phyloP scores from a whole-genome alignment of 2,888 invertebrate genomes.

The Erpobdella octoculata region DNA sequence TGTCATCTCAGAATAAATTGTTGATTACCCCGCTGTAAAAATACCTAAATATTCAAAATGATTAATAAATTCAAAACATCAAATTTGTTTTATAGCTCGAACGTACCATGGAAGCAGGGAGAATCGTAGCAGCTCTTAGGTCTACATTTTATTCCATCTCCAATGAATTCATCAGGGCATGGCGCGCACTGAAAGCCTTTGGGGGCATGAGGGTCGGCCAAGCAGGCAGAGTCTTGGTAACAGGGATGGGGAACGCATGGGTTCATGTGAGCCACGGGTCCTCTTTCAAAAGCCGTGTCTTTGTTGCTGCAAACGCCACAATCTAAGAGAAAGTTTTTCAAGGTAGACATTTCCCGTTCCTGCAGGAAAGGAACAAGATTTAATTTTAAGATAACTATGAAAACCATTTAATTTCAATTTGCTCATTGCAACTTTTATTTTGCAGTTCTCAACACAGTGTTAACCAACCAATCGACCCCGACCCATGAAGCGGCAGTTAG shows the following conservation, averaged over 20 bases:
- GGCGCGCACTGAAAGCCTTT: slow-evolving; percentile 64
- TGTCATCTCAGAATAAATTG: no score
- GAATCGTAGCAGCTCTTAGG: slow-evolving; percentile 30
- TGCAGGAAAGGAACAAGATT: no score
- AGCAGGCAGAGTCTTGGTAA: slow-evolving; percentile 38
- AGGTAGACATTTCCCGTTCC: neutral
- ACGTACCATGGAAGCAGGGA: slow-evolving; percentile 33
- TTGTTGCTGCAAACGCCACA: neutral
- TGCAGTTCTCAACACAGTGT: no score
- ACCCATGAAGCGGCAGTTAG: no score
- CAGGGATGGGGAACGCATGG: slow-evolving; percentile 43
- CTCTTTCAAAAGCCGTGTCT: neutral
- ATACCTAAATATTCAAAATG: neutral
- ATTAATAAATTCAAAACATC: no score
- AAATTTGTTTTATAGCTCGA: no score
- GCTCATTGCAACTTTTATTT: no score
- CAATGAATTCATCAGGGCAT: slow-evolving; percentile 65
- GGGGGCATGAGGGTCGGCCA: neutral
- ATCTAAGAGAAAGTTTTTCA: neutral
- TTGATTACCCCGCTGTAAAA: neutral
- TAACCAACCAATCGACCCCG: no score
- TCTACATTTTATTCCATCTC: slow-evolving; percentile 60
- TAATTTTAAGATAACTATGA: no score
- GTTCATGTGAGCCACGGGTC: neutral
- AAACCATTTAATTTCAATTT: no score